Base-by-base conservation (phyloP, 2,113 vertebrate species). In the Chlorodrepanis virens region DNA sequence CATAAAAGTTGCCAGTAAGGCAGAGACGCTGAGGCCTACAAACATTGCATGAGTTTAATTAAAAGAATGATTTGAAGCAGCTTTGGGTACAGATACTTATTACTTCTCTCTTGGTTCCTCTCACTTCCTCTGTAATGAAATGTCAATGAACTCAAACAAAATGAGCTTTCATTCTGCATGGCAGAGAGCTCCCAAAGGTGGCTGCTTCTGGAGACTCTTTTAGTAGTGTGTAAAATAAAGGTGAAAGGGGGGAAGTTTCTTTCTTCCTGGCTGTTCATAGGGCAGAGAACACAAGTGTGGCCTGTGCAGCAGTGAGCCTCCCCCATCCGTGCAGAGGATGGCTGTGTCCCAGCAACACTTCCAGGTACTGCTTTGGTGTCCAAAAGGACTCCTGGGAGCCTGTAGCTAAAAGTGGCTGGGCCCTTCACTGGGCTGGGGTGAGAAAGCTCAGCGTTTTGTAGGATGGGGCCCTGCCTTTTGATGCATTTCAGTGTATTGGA, bases 261-360 rank as follows among this genome's bases (percentile, higher is more conserved):
- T 16, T 31, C 18, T 86, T 83, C 10, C 13, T 27, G 22, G 6
- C 9, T 49, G 14, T 59, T 57, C 10, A 3, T 2, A 57, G 42
- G 18, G 4, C 14, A 9, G 56, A 56, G 20, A 72, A 39, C n/a
- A 29, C 44, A n/a, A n/a, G 42, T 8, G 35, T 19, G 49, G 31
- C 65, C 31, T n/a, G 11, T 52, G 45, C 20, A 77, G 22, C 28
- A 45, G 31, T 6, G 24, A 81, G 52, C 56, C 27, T 78, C 10
- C 20, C 23, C 37, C 20, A 6, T 60, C 33, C 0, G 0, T 70
- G 24, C 4, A 1, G 52, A 44, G 28, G 28, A 33, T 0, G 1
- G 24, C 72, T 52, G 8, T 44, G 39, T 25, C 76, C 56, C 40
- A 52, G 31, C 31, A 42, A 0, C 1, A 2, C 28, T 23, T 15